Conservation (phyloP, 2,797 vertebrate species). For the Oreochromis mossambicus region DNA sequence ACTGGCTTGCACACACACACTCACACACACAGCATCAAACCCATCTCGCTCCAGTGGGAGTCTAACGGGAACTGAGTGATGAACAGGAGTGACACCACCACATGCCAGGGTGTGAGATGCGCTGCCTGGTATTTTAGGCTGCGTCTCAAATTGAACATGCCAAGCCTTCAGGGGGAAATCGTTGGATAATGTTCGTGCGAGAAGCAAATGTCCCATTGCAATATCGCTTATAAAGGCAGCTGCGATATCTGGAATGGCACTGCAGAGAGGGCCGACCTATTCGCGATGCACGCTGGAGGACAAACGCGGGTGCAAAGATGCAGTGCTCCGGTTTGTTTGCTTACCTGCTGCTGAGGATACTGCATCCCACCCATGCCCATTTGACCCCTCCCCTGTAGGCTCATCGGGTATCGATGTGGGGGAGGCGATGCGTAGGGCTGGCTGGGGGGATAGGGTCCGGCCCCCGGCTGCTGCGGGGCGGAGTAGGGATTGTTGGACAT, state of each 20-base stretch:
- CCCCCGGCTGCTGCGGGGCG: slow-evolving; percentile 70
- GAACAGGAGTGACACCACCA: slow-evolving; percentile 53
- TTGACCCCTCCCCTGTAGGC: slow-evolving; percentile 86
- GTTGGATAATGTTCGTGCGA: slow-evolving; percentile 30
- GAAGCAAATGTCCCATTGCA: slow-evolving; percentile 34
- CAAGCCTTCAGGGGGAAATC: slow-evolving; percentile 31
- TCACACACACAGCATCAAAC: slow-evolving; percentile 9
- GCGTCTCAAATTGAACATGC: slow-evolving; percentile 53
- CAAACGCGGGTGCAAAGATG: neutral
- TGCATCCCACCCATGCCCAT: slow-evolving; percentile 87
- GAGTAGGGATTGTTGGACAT: slow-evolving; percentile 88
- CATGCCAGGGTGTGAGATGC: slow-evolving; percentile 46
- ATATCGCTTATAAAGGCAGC: slow-evolving; percentile 20
- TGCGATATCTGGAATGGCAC: neutral
- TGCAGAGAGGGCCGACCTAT: neutral
- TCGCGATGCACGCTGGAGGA: neutral
- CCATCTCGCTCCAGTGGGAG: slow-evolving; percentile 12
- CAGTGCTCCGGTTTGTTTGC: neutral
- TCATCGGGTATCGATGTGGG: slow-evolving; percentile 87
- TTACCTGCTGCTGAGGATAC: slow-evolving; percentile 93
- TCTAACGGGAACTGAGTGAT: slow-evolving; percentile 40
- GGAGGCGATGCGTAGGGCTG: slow-evolving; percentile 86
- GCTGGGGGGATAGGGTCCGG: slow-evolving; percentile 81
- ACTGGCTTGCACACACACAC: neutral
- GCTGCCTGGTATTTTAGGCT: slow-evolving; percentile 52